Base-by-base conservation (phyloP, 2,113 vertebrate genomes). In the Periophthalmodon schlosseri region DNA sequence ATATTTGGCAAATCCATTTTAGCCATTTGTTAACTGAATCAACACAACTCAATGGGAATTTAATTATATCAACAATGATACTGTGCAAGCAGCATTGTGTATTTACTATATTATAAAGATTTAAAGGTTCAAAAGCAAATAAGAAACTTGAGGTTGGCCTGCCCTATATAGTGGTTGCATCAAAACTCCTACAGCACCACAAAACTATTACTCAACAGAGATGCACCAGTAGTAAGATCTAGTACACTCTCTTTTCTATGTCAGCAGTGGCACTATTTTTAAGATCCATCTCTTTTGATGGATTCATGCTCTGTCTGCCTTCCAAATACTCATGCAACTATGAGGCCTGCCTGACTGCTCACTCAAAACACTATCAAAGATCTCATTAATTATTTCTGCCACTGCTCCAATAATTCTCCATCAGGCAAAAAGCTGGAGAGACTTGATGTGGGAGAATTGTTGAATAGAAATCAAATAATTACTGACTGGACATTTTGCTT, bases 321-420 rank as follows among this genome's bases (percentile, higher is more conserved):
- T 56, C 80, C 24, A 74, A 57, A 69, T n/a, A 47, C 23, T 72
- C 67, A 76, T 47, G 69, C 68, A 47, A 79, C 58, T 54, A 58
- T 58, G 58, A 74, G 69, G 78, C 67, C 24, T 74, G 58, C n/a
- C 44, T 1, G 44, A 71, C 69, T 80, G 60, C 76, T n/a, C 50
- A 74, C 65, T 73, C 34, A 70, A 73, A 44, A 75, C 74, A 67
- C 65, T 61, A 82, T 80, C 77, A 74, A 69, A 79, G 6, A 49
- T 65, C 36, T 80, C 77, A 78, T 76, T 74, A 78, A 84, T 86
- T 80, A 80, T 75, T 78, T 76, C 63, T 75, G 7, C 68, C 13
- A 57, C 21, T 66, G 60, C 61, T 23, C 67, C 69, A 28, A 68
- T 72, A 28, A 81, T 67, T 68, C 65, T 75, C 10, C 49, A 0